A percentile compares a stretch with the other conserved stretches of the same genome.
These are phyloP conservation scores for Conomelus anceps DNA, from an alignment of 2,888 invertebrate genomes.

Conservation along the genomic window DNA sequence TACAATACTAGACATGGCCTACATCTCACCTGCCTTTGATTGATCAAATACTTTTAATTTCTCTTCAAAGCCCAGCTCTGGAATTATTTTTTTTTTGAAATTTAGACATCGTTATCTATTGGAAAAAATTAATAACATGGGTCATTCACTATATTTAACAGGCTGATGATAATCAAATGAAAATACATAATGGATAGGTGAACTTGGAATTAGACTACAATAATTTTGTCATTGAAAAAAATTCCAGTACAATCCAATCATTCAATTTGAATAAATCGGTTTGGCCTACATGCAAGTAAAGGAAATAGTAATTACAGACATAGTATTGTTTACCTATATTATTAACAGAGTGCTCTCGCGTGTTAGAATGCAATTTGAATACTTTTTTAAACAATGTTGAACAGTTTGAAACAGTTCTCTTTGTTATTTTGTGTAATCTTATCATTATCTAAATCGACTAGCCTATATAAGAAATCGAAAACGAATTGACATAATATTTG, in stretches of 20 bases:
- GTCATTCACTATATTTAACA: too few relatives aligned
- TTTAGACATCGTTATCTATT: too few relatives aligned
- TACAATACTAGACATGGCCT: too few relatives aligned
- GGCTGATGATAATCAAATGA: too few relatives aligned
- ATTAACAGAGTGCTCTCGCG: not conserved
- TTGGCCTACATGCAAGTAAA: not conserved
- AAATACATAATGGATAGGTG: too few relatives aligned
- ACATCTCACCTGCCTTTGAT: not conserved
- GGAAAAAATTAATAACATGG: too few relatives aligned
- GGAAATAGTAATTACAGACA: not conserved
- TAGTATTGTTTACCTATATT: not conserved
- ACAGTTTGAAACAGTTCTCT: not conserved
- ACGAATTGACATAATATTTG: too few relatives aligned
- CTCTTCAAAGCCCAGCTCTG: not conserved
- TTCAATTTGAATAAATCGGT: not conserved
- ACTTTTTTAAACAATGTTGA: not conserved
- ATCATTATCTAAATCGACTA: not conserved
- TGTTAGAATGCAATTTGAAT: not conserved
- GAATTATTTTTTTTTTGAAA: not conserved
- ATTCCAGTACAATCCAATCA: not conserved
- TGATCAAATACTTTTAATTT: not conserved
- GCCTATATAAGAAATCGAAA: too few relatives aligned
- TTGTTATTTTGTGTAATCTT: too few relatives aligned
- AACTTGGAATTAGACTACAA: too few relatives aligned
- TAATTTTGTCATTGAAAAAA: too few relatives aligned